Conservation (phyloP, 2,888 invertebrate genomes). For the Chromoteleia sp. region DNA sequence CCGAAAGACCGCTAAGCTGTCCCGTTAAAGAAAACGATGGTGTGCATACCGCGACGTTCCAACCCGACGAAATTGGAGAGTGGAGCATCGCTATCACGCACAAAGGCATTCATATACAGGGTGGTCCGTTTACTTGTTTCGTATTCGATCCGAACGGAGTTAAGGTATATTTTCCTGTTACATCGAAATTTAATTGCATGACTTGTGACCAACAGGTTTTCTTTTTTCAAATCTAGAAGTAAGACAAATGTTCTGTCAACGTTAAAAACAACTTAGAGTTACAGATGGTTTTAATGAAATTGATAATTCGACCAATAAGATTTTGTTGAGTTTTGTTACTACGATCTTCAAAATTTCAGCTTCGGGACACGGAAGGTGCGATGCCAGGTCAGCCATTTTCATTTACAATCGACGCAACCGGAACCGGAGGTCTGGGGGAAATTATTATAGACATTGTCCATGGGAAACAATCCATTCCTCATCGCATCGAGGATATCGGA, state of each 20-base stretch:
- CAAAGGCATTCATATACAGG: conserved; percentile 97
- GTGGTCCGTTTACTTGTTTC: conserved; percentile 98
- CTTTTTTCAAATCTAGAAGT: too few relatives aligned
- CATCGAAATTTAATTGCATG: too few relatives aligned
- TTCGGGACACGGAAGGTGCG: conserved; percentile 91
- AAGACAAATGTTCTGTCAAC: too few relatives aligned
- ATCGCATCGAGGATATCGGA: conserved; percentile 92
- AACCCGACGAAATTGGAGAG: conserved; percentile 98
- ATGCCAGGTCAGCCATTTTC: conserved; percentile 94
- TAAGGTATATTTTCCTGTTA: conserved; percentile 85
- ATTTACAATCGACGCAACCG: conserved; percentile 91
- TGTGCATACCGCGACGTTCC: conserved; percentile 97
- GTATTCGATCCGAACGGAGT: conserved; percentile 97
- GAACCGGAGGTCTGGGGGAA: conserved; percentile 94
- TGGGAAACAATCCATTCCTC: conserved; percentile 93
- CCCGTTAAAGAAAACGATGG: conserved; percentile 95
- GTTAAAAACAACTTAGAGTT: too few relatives aligned
- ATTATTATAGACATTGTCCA: conserved; percentile 95
- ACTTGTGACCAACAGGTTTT: too few relatives aligned
- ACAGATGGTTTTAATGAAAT: too few relatives aligned
- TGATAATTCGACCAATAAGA: too few relatives aligned
- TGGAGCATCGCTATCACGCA: conserved; percentile 99
- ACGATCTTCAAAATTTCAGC: conserved; percentile 57
- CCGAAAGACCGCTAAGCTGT: conserved; percentile 92
- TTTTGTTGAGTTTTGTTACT: too few relatives aligned